A percentile compares a stretch with the other conserved stretches of the same genome.
Evolutionary conservation across 2,888 invertebrate species (phyloP).

Genomic region (Drosophila borealis): DNA sequence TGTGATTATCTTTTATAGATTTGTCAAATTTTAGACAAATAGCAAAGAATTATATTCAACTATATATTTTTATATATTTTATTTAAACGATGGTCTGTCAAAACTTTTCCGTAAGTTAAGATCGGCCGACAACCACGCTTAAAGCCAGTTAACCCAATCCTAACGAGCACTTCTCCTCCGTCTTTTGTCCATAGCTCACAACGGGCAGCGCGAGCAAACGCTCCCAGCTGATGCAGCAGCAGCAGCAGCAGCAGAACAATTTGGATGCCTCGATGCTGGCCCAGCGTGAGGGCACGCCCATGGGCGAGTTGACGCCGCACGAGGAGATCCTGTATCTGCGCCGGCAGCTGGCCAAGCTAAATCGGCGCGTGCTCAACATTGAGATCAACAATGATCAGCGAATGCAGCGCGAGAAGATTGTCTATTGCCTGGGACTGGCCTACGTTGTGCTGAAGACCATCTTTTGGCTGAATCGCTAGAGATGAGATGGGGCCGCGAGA

Average conservation of each 20-base stretch:
- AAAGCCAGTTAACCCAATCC: neutral
- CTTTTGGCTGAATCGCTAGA: slow-evolving; percentile 90
- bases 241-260: slow-evolving; percentile 65
- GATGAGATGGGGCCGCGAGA: slow-evolving; percentile 6
- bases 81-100: slow-evolving; percentile 39
- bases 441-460: slow-evolving; percentile 94
- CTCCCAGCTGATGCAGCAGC: slow-evolving; percentile 64
- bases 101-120: slow-evolving; percentile 44
- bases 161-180: neutral
- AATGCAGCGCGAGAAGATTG: slow-evolving; percentile 93
- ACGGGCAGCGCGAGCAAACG: slow-evolving; percentile 82
- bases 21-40: slow-evolving; percentile 28
- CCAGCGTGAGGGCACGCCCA: slow-evolving; percentile 89
- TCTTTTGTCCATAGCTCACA: slow-evolving; percentile 61
- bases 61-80: slow-evolving; percentile 9
- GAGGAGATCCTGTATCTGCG: slow-evolving; percentile 94
- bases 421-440: slow-evolving; percentile 93
- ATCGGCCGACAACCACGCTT: neutral
- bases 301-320: slow-evolving; percentile 89
- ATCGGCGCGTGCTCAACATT: slow-evolving; percentile 93
- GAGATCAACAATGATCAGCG: slow-evolving; percentile 94
- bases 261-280: slow-evolving; percentile 77
- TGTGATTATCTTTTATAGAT: neutral
- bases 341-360: slow-evolving; percentile 93
- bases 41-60: neutral